phyloP scores from a whole-genome alignment of 2,888 invertebrate genomes.

The Actias luna region DNA sequence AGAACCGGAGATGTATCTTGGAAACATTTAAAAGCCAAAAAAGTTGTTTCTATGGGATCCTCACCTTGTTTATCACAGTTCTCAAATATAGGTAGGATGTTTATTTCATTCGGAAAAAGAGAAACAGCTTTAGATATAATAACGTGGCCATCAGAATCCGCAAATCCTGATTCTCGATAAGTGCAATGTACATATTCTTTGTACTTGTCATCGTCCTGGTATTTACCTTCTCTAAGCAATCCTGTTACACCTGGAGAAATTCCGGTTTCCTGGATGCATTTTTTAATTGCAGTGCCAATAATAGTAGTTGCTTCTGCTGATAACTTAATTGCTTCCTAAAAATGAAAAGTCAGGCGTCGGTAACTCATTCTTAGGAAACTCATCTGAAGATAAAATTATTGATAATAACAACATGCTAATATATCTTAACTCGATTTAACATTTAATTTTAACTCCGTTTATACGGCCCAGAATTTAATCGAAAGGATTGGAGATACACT shows the following conservation, averaged over 20 bases:
- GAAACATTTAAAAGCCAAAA: slow-evolving; percentile 45
- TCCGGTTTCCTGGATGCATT: neutral
- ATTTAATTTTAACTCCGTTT: neutral
- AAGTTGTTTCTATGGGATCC: slow-evolving; percentile 41
- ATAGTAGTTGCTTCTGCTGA: slow-evolving; percentile 18
- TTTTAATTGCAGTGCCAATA: neutral
- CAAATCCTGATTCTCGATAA: neutral
- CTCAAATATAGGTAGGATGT: neutral
- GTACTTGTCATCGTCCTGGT: neutral
- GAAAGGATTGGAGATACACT: neutral
- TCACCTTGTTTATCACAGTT: slow-evolving; percentile 39
- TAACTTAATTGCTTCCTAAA: neutral
- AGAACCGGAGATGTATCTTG: slow-evolving; percentile 23
- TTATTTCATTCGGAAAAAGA: neutral
- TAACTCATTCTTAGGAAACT: neutral
- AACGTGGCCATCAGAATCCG: neutral
- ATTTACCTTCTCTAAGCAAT: neutral
- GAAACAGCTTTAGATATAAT: neutral
- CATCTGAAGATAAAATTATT: neutral
- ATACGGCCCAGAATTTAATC: neutral
- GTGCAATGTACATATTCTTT: neutral
- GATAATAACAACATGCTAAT: neutral
- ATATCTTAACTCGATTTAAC: neutral
- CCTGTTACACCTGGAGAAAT: neutral
- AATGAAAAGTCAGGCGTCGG: neutral